These are phyloP conservation scores for Ophioninae sp. DNA, from an alignment of 2,888 invertebrate genomes.

Conservation along the genomic window DNA sequence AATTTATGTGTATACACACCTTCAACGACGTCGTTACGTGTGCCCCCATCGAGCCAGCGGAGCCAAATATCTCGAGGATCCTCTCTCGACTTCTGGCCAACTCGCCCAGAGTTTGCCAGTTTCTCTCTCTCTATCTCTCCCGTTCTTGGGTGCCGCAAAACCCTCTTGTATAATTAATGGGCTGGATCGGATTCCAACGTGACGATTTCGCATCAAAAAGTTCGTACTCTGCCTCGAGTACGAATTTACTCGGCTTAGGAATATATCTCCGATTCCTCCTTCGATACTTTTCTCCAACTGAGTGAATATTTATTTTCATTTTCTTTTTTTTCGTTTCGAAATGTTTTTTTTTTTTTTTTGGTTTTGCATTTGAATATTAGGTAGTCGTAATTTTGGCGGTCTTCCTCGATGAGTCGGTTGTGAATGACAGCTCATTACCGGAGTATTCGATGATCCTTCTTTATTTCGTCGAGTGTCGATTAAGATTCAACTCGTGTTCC, in stretches of 20 bases:
- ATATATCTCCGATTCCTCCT: neutral
- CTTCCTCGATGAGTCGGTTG: neutral
- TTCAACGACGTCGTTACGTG: conserved; percentile 51
- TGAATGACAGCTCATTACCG: neutral
- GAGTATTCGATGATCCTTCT: neutral
- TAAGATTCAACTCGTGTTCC: too few relatives aligned
- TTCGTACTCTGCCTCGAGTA: neutral
- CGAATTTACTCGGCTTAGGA: conserved; percentile 1
- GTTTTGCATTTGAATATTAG: neutral
- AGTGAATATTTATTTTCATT: neutral
- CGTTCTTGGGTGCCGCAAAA: too few relatives aligned
- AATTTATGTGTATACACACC: conserved; percentile 71
- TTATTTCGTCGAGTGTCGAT: neutral
- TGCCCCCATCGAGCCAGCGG: conserved; percentile 23
- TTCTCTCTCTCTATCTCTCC: neutral
- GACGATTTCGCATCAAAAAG: conserved; percentile 38
- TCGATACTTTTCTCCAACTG: neutral
- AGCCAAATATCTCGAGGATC: conserved; percentile 55
- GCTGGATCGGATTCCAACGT: conserved; percentile 44
- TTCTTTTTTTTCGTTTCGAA: too few relatives aligned
- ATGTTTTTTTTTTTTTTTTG: neutral
- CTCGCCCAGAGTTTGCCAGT: conserved; percentile 37
- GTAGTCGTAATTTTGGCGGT: neutral
- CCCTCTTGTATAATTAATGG: conserved; percentile 51
- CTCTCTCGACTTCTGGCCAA: conserved; percentile 54